Percentiles rank a stretch among this genome's conserved stretches.
Conservation (phyloP, 2,797 vertebrate genomes). For the Hirundo rustica region DNA sequence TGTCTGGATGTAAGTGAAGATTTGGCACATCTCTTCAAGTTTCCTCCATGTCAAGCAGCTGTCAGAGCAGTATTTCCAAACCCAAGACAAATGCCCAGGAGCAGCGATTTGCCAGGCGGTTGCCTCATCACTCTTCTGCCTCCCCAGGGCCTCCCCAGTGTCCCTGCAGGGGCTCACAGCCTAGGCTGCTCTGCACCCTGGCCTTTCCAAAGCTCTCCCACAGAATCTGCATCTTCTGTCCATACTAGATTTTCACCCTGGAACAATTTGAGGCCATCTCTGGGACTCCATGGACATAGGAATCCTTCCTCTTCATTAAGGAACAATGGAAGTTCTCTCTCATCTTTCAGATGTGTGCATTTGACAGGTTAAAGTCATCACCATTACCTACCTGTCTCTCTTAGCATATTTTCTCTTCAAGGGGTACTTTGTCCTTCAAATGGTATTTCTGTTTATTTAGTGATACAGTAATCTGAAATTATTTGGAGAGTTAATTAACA, state of each 20-base stretch:
- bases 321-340: rapidly evolving
- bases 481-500: background rate
- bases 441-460: background rate
- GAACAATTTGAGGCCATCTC: rapidly evolving
- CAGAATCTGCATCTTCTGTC: background rate
- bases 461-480: background rate
- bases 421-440: background rate
- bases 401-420: background rate
- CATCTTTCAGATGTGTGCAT: rapidly evolving
- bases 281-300: background rate
- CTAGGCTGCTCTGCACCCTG: rapidly evolving
- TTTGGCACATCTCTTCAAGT: background rate
- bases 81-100: background rate
- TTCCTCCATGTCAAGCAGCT: background rate
- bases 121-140: too few species aligned
- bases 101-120: rapidly evolving
- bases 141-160: background rate
- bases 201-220: background rate
- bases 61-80: background rate
- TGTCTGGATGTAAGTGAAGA: background rate
- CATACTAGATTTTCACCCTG: background rate
- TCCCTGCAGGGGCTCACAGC: background rate
- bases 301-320: rapidly evolving
- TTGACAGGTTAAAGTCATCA: background rate
- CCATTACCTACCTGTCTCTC: background rate